These are phyloP conservation scores for Verasper variegatus DNA, from an alignment of 2,113 vertebrate genomes.

Conservation along the genomic window DNA sequence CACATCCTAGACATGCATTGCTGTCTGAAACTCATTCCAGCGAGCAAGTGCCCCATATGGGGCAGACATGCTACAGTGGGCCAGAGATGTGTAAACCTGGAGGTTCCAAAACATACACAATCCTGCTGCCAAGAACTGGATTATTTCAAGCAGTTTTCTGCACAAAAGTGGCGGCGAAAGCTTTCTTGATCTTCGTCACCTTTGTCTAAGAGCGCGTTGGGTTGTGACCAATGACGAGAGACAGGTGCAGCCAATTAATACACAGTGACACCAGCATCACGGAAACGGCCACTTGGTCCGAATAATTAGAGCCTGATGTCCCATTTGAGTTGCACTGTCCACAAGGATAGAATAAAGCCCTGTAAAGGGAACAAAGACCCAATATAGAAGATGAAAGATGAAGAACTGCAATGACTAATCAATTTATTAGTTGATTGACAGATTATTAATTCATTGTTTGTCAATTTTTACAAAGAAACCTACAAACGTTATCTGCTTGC, in stretches of 20 bases:
- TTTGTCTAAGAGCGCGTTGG: constrained; percentile 75
- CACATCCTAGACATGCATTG: constrained; percentile 35
- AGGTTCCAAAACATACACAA: constrained; percentile 78
- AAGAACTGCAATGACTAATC: neutral
- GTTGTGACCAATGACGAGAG: constrained; percentile 85
- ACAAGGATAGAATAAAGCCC: constrained; percentile 6
- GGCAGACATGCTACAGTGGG: constrained; percentile 68
- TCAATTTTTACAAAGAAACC: neutral
- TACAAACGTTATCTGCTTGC: neutral
- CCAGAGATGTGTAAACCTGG: constrained; percentile 71
- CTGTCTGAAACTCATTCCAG: constrained; percentile 64
- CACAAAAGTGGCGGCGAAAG: constrained; percentile 52
- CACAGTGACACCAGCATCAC: constrained; percentile 72
- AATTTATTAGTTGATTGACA: too few species aligned
- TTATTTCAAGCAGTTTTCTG: constrained; percentile 76
- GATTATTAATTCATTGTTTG: neutral
- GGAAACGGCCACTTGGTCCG: constrained; percentile 51
- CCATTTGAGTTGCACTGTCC: constrained; percentile 41
- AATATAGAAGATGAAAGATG: neutral
- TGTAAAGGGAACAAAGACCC: neutral
- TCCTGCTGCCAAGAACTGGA: constrained; percentile 77
- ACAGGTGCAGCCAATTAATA: constrained; percentile 88
- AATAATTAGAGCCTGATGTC: constrained; percentile 73
- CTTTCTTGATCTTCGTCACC: constrained; percentile 79
- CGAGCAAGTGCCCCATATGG: constrained; percentile 59